Percentiles rank a stretch among this genome's conserved stretches.
These are phyloP conservation scores for Mormyrops boulengeri DNA, from an alignment of 2,797 vertebrate genomes.

Conservation along the genomic window DNA sequence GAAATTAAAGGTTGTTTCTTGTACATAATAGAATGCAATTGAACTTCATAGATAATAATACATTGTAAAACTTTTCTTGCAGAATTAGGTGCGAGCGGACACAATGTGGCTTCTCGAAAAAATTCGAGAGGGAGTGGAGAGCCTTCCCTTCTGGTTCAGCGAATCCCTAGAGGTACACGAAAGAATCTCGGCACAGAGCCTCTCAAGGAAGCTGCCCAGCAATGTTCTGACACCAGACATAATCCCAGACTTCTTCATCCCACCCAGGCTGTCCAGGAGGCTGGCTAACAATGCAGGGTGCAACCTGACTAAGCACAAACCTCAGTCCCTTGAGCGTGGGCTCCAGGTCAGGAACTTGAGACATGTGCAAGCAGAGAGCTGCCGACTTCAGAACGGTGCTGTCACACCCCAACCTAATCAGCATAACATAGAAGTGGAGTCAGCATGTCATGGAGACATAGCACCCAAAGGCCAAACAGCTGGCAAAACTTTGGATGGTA, in stretches of 20 bases:
- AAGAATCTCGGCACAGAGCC: constrained; percentile 34
- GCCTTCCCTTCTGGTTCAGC: constrained; percentile 47
- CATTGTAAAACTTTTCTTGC: neutral
- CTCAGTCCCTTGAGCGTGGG: neutral
- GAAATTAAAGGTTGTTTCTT: neutral
- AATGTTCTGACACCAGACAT: constrained; percentile 63
- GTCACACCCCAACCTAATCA: constrained; percentile 10
- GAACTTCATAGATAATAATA: neutral
- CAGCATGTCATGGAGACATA: constrained; percentile 17
- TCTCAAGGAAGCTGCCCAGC: constrained; percentile 48
- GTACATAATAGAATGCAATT: neutral
- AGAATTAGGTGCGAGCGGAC: neutral
- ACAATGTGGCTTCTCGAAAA: constrained; percentile 57
- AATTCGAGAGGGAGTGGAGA: constrained; percentile 50
- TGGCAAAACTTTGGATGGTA: constrained; percentile 13
- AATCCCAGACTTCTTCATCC: constrained; percentile 62
- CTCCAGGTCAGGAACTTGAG: neutral
- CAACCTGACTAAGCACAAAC: neutral
- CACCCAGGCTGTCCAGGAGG: constrained; percentile 49
- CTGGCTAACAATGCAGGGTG: constrained; percentile 22
- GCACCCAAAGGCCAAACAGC: neutral
- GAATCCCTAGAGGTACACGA: constrained; percentile 37
- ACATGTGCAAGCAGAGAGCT: constrained; percentile 18
- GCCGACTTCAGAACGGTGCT: neutral
- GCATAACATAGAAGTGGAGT: constrained; percentile 15